These are phyloP conservation scores for Gallinago solitaria DNA, from an alignment of 2,797 vertebrate genomes.

Conservation along the genomic window DNA sequence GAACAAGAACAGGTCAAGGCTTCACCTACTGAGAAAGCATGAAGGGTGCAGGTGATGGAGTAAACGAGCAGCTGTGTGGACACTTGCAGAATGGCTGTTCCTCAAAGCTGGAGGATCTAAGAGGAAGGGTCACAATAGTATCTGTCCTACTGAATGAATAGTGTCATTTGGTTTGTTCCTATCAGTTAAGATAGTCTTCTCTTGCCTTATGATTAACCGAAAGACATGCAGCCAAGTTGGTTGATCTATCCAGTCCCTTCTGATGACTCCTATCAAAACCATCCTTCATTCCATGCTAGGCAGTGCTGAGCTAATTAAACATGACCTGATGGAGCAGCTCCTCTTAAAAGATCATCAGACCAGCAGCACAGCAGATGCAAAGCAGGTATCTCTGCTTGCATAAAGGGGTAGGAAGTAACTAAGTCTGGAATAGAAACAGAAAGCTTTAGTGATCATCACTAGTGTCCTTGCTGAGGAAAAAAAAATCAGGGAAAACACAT, in stretches of 20 bases:
- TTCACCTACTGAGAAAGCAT: background rate
- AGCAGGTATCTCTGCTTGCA: background rate
- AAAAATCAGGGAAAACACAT: background rate
- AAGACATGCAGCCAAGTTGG: background rate
- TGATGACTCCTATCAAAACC: background rate
- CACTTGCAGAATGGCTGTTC: background rate
- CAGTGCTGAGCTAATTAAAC: background rate
- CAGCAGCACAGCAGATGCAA: background rate
- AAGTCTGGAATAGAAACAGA: background rate
- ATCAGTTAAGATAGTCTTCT: background rate
- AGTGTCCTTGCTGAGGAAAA: background rate
- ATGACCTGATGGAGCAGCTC: background rate
- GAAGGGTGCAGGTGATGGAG: rapidly evolving
- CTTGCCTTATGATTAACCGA: background rate
- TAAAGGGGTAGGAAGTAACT: background rate
- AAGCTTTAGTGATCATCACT: background rate
- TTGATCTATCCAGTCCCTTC: background rate
- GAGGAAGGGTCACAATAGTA: background rate
- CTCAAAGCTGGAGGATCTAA: background rate
- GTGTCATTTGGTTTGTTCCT: background rate
- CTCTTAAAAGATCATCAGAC: background rate
- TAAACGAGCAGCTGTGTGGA: background rate
- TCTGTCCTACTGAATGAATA: background rate
- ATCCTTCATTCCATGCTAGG: background rate
- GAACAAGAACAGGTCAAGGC: background rate